Conservation (phyloP, 2,113 vertebrate species). For the Cynoglossus semilaevis region DNA sequence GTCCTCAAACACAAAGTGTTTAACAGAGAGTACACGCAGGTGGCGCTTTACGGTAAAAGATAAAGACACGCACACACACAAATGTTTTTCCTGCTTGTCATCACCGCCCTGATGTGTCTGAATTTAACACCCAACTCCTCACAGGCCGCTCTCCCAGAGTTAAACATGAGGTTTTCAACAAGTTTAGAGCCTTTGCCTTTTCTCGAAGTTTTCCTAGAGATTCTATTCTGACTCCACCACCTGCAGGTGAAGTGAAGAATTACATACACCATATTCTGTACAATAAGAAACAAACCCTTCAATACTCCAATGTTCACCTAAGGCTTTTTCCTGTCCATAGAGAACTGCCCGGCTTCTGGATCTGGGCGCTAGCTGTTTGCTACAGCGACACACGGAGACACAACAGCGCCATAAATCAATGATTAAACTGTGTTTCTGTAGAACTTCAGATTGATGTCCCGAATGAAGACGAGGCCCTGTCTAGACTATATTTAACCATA, state of each 20-base stretch:
- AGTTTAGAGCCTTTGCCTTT: conserved; percentile 66
- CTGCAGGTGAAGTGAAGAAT: conserved; percentile 49
- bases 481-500: too few species aligned
- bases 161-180: conserved; percentile 56
- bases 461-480: too few species aligned
- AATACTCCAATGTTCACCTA: not conserved
- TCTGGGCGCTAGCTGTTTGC: conserved; percentile 36
- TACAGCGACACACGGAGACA: not conserved
- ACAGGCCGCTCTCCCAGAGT: conserved; percentile 66
- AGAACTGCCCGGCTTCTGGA: conserved; percentile 55
- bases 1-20: conserved; percentile 77
- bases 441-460: too few species aligned
- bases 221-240: conserved; percentile 69
- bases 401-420: too few species aligned
- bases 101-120: not conserved
- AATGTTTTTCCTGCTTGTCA: not conserved
- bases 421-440: not conserved
- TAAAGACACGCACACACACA: not conserved
- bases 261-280: not conserved
- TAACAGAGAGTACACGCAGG: conserved; percentile 74
- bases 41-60: conserved; percentile 75
- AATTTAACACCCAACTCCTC: not conserved
- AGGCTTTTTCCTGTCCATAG: conserved; percentile 39
- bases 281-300: too few species aligned
- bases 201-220: conserved; percentile 67